These are phyloP conservation scores for Apogon talboti DNA, from an alignment of 2,797 vertebrate genomes.

Conservation along the genomic window DNA sequence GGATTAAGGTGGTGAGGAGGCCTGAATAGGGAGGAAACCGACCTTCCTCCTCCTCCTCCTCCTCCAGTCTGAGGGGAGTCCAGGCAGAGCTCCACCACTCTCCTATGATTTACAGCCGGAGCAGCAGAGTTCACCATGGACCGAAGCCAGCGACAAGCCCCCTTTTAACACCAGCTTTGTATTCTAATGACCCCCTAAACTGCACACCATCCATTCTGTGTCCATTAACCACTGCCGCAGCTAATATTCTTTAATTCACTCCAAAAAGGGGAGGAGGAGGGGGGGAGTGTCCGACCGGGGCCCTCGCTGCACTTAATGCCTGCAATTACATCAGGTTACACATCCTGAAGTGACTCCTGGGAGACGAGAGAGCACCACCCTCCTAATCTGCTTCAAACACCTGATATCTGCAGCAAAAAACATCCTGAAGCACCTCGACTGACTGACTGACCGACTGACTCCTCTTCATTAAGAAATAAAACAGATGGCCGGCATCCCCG, in stretches of 20 bases:
- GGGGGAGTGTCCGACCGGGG: constrained; percentile 61
- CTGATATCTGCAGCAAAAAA: constrained; percentile 57
- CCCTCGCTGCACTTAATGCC: constrained; percentile 70
- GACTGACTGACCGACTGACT: constrained; percentile 14
- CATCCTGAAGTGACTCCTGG: constrained; percentile 74
- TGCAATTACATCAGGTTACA: constrained; percentile 82
- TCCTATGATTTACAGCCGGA: constrained; percentile 53
- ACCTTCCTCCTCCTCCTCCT: constrained; percentile 14
- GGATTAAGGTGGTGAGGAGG: constrained; percentile 46
- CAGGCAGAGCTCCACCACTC: constrained; percentile 18
- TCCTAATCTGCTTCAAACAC: constrained; percentile 65
- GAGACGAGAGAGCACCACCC: constrained; percentile 58
- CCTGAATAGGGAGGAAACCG: constrained; percentile 32
- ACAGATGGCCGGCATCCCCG: constrained; percentile 53
- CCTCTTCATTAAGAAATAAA: constrained; percentile 75
- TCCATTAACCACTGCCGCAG: constrained; percentile 66
- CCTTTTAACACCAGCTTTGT: constrained; percentile 71
- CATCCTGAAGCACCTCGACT: constrained; percentile 46
- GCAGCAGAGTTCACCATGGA: constrained; percentile 58
- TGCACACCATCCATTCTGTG: constrained; percentile 68
- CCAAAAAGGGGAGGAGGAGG: constrained; percentile 54
- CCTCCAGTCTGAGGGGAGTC: constrained; percentile 12
- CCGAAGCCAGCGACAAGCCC: constrained; percentile 45
- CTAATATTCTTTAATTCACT: constrained; percentile 76
- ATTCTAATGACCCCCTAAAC: constrained; percentile 65